Evolutionary conservation across 2,797 vertebrate species (phyloP), one percentile per base, ranked within the genome.

Genomic region (Sphenodon punctatus): DNA sequence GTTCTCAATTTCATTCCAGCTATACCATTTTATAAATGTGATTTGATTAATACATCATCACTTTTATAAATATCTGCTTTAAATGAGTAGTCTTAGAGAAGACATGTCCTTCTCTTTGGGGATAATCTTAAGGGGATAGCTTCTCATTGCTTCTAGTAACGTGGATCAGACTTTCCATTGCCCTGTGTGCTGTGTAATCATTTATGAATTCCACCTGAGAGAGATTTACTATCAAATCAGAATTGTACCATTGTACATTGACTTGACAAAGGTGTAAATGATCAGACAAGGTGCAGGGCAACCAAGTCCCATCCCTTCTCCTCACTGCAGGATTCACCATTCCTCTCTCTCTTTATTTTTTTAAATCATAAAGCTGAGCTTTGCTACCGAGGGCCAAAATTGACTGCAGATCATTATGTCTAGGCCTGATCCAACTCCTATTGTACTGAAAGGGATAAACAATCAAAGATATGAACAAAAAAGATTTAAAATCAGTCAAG

Each of bases 241-340:
- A n/a, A n/a, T n/a, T n/a, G n/a, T 34, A 48, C 25, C 2, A 58
- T 0, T 0, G 8, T 25, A 5, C 7, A 36, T 16, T 55, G 36
- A 63, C 51, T 56, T 38, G 10, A 6, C 8, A 4, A 38, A 73
- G 49, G 27, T 3, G 61, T 32, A 16, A 76, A 48, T n/a, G n/a
- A n/a, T n/a, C 25, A 13, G 60, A 6, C 0, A 0, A 16, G 9
- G 22, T 4, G 45, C n/a, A n/a, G n/a, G n/a, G n/a, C n/a, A 85
- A 61, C 34, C 32, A 36, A 7, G 46, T 43, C n/a, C 56, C 43
- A n/a, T 51, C 19, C 34, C 67, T n/a, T n/a, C n/a, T n/a, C n/a
- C n/a, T n/a, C n/a, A n/a, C n/a, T n/a, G n/a, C n/a, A n/a, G n/a
- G n/a, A n/a, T n/a, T n/a, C n/a, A n/a, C n/a, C n/a, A n/a, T n/a